Evolutionary conservation across 2,113 vertebrate genomes (phyloP), one percentile per base, ranked within the genome.

Genomic region (Sarotherodon lohbergeri): DNA sequence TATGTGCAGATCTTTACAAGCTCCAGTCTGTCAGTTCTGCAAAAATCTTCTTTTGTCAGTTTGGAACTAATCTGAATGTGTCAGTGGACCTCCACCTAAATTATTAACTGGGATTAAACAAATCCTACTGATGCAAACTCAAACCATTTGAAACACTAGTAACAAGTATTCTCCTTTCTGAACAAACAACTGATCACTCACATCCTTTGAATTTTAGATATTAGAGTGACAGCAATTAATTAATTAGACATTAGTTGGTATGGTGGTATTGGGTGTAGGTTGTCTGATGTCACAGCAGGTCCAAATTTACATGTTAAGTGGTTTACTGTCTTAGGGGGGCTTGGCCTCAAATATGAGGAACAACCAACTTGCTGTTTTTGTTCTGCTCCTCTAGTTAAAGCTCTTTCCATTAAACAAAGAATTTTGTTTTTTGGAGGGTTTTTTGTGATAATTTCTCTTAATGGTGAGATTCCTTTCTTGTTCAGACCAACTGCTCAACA

Each of bases 141-240:
- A 0, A 63, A 63, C 36, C 36, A 39, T 39, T 39, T 39, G 36
- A 39, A 39, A 9, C 9, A 39, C 8, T 9, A 9, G 36, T 39
- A 39, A 39, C 8, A 9, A 39, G 36, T 63, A 36, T 36, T 63
- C 59, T 63, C 32, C 32, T 63, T 6, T 36, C 16, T 63, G 29
- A 63, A 63, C 16, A 63, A 63, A 36, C 32, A 63, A n/a, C 32
- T 36, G 32, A 11, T 63, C 32, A 3, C 59, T 12, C 59, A 34
- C 29, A 0, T 1, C 59, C 59, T 63, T 34, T 63, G 5, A 63
- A 63, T 34, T 63, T 11, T 63, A 63, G 2, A 63, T 0, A 4
- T 34, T 63, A 63, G 16, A 63, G 29, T 63, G 59, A 0, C 29
- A 63, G 34, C 29, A 61, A 34, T 63, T 63, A 34, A 0, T 63